Evolutionary conservation across 2,797 vertebrate genomes (phyloP).

Genomic region (Petrocephalus schoutedeni): DNA sequence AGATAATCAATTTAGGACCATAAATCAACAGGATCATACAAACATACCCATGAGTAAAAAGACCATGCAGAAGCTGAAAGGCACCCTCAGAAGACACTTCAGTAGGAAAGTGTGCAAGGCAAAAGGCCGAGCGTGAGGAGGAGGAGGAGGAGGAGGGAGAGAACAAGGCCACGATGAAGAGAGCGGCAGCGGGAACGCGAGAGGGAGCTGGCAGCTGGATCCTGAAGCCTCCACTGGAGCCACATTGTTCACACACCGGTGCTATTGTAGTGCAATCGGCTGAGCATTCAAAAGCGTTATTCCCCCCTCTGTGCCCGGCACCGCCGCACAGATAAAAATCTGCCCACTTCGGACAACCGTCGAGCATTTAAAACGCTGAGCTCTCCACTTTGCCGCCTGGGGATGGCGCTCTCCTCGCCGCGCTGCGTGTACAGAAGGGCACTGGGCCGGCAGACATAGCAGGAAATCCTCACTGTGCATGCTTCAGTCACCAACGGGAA

Average conservation of each 20-base stretch:
- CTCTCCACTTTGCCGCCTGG: slow-evolving; percentile 54
- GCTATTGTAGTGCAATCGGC: slow-evolving; percentile 66
- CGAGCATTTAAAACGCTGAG: slow-evolving; percentile 72
- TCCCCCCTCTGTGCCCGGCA: slow-evolving; percentile 60
- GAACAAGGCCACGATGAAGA: slow-evolving; percentile 23
- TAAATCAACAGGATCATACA: neutral
- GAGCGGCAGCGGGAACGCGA: slow-evolving; percentile 26
- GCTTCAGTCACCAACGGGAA: neutral
- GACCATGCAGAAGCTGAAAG: neutral
- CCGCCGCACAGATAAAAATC: slow-evolving; percentile 73
- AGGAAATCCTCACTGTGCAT: neutral
- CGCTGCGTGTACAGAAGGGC: slow-evolving; percentile 12
- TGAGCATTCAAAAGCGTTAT: slow-evolving; percentile 72
- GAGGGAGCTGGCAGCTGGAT: slow-evolving; percentile 52
- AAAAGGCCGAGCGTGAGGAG: neutral
- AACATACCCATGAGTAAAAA: neutral
- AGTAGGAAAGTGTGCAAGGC: neutral
- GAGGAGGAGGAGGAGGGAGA: neutral
- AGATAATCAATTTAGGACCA: neutral
- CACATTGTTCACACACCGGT: slow-evolving; percentile 62
- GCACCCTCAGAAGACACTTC: neutral
- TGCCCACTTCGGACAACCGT: slow-evolving; percentile 68
- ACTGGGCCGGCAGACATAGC: neutral
- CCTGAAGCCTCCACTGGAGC: slow-evolving; percentile 46
- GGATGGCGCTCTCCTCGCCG: slow-evolving; percentile 41